These are phyloP conservation scores for Peromyscus maniculatus DNA, from an alignment of 2,113 vertebrate species.

Conservation along the genomic window DNA sequence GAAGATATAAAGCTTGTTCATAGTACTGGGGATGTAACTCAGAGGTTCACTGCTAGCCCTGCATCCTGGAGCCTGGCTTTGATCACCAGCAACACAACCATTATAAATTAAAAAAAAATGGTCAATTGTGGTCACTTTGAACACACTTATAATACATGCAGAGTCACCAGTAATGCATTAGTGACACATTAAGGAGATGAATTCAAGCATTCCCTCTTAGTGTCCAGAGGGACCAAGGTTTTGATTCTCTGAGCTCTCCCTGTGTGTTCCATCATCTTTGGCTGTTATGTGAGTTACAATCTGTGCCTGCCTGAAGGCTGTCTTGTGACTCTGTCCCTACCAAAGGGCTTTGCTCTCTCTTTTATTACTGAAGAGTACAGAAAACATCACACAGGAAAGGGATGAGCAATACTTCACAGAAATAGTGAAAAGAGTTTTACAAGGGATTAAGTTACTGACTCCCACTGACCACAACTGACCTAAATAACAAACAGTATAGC, in stretches of 20 bases:
- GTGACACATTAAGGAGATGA: neutral
- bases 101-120: neutral
- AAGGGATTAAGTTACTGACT: neutral
- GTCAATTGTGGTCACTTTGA: neutral
- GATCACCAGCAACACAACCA: neutral
- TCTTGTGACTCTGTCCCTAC: neutral
- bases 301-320: neutral
- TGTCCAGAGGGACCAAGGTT: neutral
- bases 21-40: neutral
- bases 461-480: neutral
- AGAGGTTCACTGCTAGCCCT: neutral
- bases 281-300: neutral
- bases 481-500: neutral
- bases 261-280: neutral
- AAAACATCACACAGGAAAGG: neutral
- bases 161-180: neutral
- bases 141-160: neutral
- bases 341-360: neutral
- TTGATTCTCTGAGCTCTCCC: neutral
- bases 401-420: neutral
- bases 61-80: neutral
- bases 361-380: neutral
- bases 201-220: neutral
- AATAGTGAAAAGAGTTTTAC: neutral
- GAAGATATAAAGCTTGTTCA: neutral